A percentile compares a stretch with the other conserved stretches of the same genome.
Evolutionary conservation across 1,140 invertebrate genomes (phyloP).

Genomic region (Zaprionus camerounensis): DNA sequence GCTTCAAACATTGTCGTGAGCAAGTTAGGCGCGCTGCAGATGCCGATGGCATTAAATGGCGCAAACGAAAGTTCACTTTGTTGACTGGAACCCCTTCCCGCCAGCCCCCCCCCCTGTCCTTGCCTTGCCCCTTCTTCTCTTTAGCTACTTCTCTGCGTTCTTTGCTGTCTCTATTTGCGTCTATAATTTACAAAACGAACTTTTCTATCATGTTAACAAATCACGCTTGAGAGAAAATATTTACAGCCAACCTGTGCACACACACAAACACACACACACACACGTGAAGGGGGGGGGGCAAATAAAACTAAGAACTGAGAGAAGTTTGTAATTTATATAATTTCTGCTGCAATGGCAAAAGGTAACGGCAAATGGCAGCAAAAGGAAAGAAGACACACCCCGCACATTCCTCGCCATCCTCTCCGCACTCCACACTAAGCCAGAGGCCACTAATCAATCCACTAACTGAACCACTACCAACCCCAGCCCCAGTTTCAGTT

Average conservation of each 20-base stretch:
- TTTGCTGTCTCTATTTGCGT: conserved; percentile 33
- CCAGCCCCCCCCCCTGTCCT: not conserved
- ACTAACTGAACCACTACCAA: conserved; percentile 15
- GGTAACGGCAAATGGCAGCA: not conserved
- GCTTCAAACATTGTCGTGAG: conserved; percentile 9
- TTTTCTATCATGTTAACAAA: conserved; percentile 83
- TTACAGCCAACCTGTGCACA: conserved; percentile 19
- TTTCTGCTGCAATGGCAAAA: conserved; percentile 65
- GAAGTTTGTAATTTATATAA: conserved; percentile 81
- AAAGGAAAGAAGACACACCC: not conserved
- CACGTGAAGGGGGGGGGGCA: not conserved
- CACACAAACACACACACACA: conserved; percentile 1
- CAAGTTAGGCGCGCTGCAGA: conserved; percentile 19
- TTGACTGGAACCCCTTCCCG: not conserved
- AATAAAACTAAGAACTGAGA: conserved; percentile 37
- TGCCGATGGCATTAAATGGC: conserved; percentile 32
- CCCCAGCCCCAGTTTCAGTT: not conserved
- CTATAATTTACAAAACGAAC: conserved; percentile 54
- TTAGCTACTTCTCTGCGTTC: not conserved
- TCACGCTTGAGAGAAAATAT: conserved; percentile 70
- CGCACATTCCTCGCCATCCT: not conserved
- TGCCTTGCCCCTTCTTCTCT: not conserved
- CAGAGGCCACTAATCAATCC: conserved; percentile 43
- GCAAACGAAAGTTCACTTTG: conserved; percentile 24
- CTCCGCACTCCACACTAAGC: not conserved